Percentiles rank a stretch among this genome's conserved stretches.
These are phyloP conservation scores for Pseudoips prasinana DNA, from an alignment of 2,888 invertebrate species.

Conservation along the genomic window DNA sequence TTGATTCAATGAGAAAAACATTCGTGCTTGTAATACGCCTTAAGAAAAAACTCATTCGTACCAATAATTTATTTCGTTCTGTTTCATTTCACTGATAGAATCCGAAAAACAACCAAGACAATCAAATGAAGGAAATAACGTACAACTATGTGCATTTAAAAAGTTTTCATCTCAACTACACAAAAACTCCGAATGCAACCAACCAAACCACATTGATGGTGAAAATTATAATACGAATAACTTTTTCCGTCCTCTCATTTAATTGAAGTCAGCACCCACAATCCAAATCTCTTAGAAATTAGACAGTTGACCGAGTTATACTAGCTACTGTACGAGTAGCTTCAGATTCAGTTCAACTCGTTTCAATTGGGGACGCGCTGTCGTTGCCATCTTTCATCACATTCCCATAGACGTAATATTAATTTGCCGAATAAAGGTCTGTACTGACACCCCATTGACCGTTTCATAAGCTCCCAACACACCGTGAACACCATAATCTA, in stretches of 20 bases:
- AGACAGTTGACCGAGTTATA: slow-evolving; percentile 29
- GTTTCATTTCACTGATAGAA: slow-evolving; percentile 26
- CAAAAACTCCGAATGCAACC: slow-evolving; percentile 58
- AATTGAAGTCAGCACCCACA: slow-evolving; percentile 49
- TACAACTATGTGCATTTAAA: slow-evolving; percentile 44
- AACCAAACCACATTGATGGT: slow-evolving; percentile 57
- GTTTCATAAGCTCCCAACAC: slow-evolving; percentile 67
- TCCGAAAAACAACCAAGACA: slow-evolving; percentile 31
- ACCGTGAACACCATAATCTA: slow-evolving; percentile 75
- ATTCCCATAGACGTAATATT: slow-evolving; percentile 70
- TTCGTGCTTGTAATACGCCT: too few relatives aligned
- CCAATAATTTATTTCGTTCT: too few relatives aligned
- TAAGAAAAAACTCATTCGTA: too few relatives aligned
- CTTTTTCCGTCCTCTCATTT: slow-evolving; percentile 56
- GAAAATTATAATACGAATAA: slow-evolving; percentile 54
- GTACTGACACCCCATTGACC: slow-evolving; percentile 72
- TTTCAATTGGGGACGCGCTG: slow-evolving; percentile 37
- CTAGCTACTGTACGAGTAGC: too few relatives aligned
- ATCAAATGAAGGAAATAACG: slow-evolving; percentile 33
- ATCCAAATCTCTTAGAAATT: slow-evolving; percentile 26
- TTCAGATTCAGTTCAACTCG: not conserved
- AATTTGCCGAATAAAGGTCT: slow-evolving; percentile 64
- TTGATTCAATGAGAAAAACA: too few relatives aligned
- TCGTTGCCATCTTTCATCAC: slow-evolving; percentile 19
- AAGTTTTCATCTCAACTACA: slow-evolving; percentile 50